These are phyloP conservation scores for Arnoldichthys spilopterus DNA, from an alignment of 2,797 vertebrate species.

Conservation along the genomic window DNA sequence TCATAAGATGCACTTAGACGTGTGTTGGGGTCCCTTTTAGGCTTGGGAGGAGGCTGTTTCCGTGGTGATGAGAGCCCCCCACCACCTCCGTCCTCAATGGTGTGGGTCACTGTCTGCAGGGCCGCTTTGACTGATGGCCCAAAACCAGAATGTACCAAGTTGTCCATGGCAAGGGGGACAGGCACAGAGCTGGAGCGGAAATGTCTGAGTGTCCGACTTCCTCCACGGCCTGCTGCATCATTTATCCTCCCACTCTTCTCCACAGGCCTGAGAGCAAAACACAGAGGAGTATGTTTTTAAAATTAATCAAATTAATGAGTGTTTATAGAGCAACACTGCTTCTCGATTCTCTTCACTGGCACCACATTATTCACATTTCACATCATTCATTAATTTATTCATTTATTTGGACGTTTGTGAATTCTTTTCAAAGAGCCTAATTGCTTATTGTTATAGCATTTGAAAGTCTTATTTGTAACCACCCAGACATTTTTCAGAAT, in stretches of 20 bases:
- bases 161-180: slow-evolving; percentile 80
- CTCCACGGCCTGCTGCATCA: slow-evolving; percentile 71
- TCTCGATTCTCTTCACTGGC: not conserved
- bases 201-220: slow-evolving; percentile 77
- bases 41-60: slow-evolving; percentile 97
- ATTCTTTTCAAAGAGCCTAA: not conserved
- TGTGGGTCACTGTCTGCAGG: slow-evolving; percentile 83
- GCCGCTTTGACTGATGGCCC: slow-evolving; percentile 82
- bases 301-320: slow-evolving; percentile 34
- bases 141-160: slow-evolving; percentile 76
- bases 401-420: not conserved
- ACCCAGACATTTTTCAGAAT: too few species aligned
- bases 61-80: slow-evolving; percentile 86
- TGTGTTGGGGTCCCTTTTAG: slow-evolving; percentile 96
- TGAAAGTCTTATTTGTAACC: not conserved
- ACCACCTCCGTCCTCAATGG: slow-evolving; percentile 76
- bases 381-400: not conserved
- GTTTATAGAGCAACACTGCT: not conserved
- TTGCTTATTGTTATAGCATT: not conserved
- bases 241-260: slow-evolving; percentile 79
- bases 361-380: not conserved
- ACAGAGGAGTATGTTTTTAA: slow-evolving; percentile 44
- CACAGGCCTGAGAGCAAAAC: slow-evolving; percentile 75
- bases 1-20: slow-evolving; percentile 95
- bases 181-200: slow-evolving; percentile 84